Base-by-base conservation (phyloP, 2,797 vertebrate genomes). In the Microctenopoma stevenorrisi region DNA sequence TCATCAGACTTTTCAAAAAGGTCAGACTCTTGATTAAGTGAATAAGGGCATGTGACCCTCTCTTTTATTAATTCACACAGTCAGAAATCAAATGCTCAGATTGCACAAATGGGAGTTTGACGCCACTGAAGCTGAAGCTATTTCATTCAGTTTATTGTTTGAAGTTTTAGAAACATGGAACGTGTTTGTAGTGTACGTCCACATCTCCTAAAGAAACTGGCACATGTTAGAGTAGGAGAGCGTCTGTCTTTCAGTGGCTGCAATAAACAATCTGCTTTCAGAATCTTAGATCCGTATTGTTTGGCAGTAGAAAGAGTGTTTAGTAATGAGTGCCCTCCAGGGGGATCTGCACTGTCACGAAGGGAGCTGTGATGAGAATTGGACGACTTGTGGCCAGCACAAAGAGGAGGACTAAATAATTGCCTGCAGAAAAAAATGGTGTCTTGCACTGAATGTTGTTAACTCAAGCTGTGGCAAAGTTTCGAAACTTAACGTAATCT, bases 1-100 rank as follows among this genome's bases (percentile, higher is more conserved):
- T 99, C 93, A 96, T 99, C 92, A 94, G 98, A 84, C 97, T 99
- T 84, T 99, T 99, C 76, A 99, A 99, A 93, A 99, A 99, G 97
- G 98, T 99, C 90, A 90, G 88, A 76, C 61, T 44, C 15, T 7
- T 79, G 79, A 82, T 84, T 53, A 75, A 75, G 63, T 40, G 73
- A 60, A 76, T 43, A 65, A 60, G 75, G 48, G 37, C 74, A 53
- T 4, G 64, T 10, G 53, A 65, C 64, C 26, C 60, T 42, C 65
- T 70, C 61, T 25, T 22, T 74, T 46, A 75, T 50, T 58, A 71
- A 70, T 38, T 18, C 59, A 56, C 73, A 63, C 46, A 56, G 65
- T 64, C 72, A 65, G 28, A 52, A 54, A 50, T 58, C 12, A 22
- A 73, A 14, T 14, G 57, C 59, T 78, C 16, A 12, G 44, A 66